These are phyloP conservation scores for Jordanella pulchra DNA, from an alignment of 2,797 vertebrate genomes.

Conservation along the genomic window DNA sequence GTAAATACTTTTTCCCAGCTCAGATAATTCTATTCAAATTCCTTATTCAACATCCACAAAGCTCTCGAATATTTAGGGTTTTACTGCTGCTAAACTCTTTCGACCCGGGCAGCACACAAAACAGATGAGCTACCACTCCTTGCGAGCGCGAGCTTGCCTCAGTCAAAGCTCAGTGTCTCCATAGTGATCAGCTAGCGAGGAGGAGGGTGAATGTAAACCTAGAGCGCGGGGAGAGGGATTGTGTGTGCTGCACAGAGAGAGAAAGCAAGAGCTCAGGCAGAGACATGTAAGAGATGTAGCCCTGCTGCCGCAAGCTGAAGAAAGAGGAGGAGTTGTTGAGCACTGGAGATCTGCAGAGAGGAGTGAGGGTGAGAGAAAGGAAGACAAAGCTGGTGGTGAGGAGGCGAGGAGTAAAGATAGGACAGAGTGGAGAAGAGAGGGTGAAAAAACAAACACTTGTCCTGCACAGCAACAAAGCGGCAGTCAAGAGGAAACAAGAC, in stretches of 20 bases:
- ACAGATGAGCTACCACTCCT: constrained; percentile 35
- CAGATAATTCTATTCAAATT: background rate
- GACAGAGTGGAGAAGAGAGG: constrained; percentile 38
- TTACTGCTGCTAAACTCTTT: constrained; percentile 10
- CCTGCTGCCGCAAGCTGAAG: constrained; percentile 76
- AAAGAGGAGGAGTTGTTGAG: constrained; percentile 72
- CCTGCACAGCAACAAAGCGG: constrained; percentile 28
- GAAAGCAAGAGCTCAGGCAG: constrained; percentile 69
- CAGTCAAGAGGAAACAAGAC: constrained; percentile 27
- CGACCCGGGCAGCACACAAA: constrained; percentile 33
- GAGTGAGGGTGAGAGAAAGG: constrained; percentile 54
- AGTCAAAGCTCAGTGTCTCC: constrained; percentile 64
- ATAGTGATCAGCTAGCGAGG: constrained; percentile 70
- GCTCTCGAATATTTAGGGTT: background rate
- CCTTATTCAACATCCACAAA: background rate
- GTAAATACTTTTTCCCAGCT: background rate
- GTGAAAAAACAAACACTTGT: constrained; percentile 27
- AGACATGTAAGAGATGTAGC: constrained; percentile 79
- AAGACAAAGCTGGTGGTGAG: constrained; percentile 66
- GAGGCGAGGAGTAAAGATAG: constrained; percentile 54
- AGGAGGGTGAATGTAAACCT: constrained; percentile 50
- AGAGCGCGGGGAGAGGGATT: constrained; percentile 25
- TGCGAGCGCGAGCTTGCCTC: constrained; percentile 61
- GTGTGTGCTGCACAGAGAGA: constrained; percentile 31
- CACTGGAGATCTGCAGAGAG: constrained; percentile 69